Percentiles rank a stretch among this genome's conserved stretches.
These are phyloP conservation scores for Sialia sialis DNA, from an alignment of 2,113 vertebrate species.

Conservation along the genomic window DNA sequence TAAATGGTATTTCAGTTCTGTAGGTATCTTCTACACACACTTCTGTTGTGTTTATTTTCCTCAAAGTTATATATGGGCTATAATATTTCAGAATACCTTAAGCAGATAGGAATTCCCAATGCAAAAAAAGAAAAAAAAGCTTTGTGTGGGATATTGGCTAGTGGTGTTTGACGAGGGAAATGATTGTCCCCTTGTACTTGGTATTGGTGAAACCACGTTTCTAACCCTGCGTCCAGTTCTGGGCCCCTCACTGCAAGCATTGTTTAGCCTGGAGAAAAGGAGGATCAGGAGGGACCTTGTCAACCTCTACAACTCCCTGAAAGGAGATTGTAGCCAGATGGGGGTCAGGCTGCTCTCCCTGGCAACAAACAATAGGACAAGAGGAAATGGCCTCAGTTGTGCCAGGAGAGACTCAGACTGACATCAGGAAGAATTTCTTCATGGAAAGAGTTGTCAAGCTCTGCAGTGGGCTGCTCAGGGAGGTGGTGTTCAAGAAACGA, in stretches of 20 bases:
- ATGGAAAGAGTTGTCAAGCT: not conserved
- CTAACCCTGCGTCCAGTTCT: not conserved
- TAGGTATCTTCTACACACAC: not conserved
- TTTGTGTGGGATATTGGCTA: fast-evolving
- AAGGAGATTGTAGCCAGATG: not conserved
- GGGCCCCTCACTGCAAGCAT: too few relatives aligned
- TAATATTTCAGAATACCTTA: not conserved
- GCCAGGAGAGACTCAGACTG: not conserved
- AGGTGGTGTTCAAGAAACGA: not conserved
- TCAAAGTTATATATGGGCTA: not conserved
- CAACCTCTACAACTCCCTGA: not conserved
- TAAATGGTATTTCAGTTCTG: not conserved
- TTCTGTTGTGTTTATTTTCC: not conserved
- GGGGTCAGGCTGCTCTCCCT: not conserved
- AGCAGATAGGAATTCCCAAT: not conserved
- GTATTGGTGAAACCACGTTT: not conserved
- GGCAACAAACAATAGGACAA: not conserved
- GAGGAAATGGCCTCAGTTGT: too few relatives aligned
- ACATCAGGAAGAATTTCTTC: not conserved
- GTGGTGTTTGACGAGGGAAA: not conserved
- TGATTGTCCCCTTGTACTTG: not conserved
- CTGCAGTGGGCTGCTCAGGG: not conserved
- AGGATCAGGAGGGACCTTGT: not conserved
- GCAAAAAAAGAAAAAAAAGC: not conserved
- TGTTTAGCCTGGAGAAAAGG: not conserved